Base-by-base conservation (phyloP, 2,113 vertebrate species). In the Clinocottus analis region DNA sequence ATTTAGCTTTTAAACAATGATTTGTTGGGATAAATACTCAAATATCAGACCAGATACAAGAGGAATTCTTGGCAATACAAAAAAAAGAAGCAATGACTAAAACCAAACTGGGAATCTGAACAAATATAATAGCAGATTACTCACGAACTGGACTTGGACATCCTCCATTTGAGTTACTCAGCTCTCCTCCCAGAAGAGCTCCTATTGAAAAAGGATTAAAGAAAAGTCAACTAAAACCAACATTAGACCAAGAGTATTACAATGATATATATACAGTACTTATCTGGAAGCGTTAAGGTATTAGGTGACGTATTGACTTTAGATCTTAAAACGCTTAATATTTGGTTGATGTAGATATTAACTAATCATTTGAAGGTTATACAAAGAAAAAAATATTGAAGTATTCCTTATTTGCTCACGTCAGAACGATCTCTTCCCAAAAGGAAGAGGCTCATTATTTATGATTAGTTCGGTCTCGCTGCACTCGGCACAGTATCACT, bases 71-170 rank as follows among this genome's bases (percentile, higher is more conserved):
- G 43, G 56, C 29, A 7, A 45, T 43, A 35, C 33, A 72, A 68
- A 14, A 49, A n/a, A 76, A 69, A 62, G 19, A 69, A 53, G 19
- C 19, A 64, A 45, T 29, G 60, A 13, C 14, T 3, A 68, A 27
- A 70, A 68, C 10, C 19, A 45, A 5, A 39, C 27, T 63, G 23
- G 41, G 17, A 23, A 60, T 55, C 23, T n/a, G 3, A 63, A 68
- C 11, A 85, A 61, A 68, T 33, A 58, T 7, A 66, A 29, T 17
- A 69, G 33, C 33, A 69, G 31, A 67, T 21, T 72, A 97, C 98
- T 99, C 87, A 99, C 97, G 96, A 19, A 99, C 97, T 11, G 98
- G 98, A 89, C 98, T 99, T 1, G 97, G 97, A 81, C 97, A 99
- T 85, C 96, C 97, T 90, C 98, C 97, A 0, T 99, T 99, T 8